Evolutionary conservation across 2,113 vertebrate genomes (phyloP).

Genomic region (Nyctibius bracteatus): DNA sequence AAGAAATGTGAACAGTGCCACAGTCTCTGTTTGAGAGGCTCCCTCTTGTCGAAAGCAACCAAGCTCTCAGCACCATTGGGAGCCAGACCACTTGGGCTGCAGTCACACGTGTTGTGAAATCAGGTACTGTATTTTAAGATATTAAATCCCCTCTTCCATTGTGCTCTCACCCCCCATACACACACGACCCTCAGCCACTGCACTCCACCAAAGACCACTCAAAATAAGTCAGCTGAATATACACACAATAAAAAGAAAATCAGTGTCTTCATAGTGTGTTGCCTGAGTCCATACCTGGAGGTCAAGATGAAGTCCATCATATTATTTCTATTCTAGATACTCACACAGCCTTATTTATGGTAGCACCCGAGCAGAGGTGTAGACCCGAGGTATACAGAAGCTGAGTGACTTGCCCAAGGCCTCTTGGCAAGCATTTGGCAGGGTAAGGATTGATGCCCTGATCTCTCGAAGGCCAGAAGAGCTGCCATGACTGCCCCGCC

Average conservation of each 20-base stretch:
- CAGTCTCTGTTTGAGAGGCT: background rate
- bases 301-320: background rate
- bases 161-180: background rate
- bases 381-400: background rate
- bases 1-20: background rate
- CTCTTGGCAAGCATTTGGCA: background rate
- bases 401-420: background rate
- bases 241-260: background rate
- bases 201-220: background rate
- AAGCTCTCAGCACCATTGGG: rapidly evolving
- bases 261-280: rapidly evolving
- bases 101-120: background rate
- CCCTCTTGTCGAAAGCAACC: background rate
- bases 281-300: background rate
- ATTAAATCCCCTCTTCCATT: background rate
- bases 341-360: background rate
- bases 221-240: background rate
- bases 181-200: background rate
- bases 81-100: background rate
- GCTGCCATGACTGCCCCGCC: background rate
- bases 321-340: background rate
- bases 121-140: background rate
- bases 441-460: background rate
- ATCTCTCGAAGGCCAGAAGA: background rate
- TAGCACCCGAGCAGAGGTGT: background rate